Percentiles rank a stretch among this genome's conserved stretches.
Conservation (phyloP, 2,888 invertebrate genomes). For the Pycnomerus fuliginosus region DNA sequence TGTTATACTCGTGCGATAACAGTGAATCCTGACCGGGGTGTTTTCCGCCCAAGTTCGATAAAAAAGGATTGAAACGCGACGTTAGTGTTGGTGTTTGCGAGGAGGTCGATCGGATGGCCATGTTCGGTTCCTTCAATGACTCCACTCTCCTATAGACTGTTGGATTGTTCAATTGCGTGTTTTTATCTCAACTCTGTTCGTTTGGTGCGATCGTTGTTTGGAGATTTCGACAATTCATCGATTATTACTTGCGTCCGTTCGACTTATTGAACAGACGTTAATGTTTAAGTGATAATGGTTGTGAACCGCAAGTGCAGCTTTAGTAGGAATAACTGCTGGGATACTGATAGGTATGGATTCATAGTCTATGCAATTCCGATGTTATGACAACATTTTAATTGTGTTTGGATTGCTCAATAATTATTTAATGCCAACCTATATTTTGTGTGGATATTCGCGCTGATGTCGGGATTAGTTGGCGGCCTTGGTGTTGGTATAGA, state of each 20-base stretch:
- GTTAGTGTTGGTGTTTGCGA: too few relatives aligned
- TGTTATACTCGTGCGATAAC: conserved; percentile 9
- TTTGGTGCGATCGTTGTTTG: conserved; percentile 15
- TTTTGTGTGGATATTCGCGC: too few relatives aligned
- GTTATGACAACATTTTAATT: too few relatives aligned
- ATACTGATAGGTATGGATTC: conserved; percentile 49
- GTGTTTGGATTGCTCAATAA: neutral
- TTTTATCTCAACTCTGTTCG: conserved; percentile 10
- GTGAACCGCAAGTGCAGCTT: conserved; percentile 46
- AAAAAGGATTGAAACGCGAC: too few relatives aligned
- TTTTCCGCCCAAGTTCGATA: neutral
- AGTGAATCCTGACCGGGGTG: conserved; percentile 13
- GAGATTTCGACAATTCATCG: neutral
- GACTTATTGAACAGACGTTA: conserved; percentile 39
- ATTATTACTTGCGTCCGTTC: conserved; percentile 23
- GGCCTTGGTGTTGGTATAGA: too few relatives aligned
- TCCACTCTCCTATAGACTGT: conserved; percentile 21
- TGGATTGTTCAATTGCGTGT: conserved; percentile 4
- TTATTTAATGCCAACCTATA: neutral
- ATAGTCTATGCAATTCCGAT: too few relatives aligned
- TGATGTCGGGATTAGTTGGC: too few relatives aligned
- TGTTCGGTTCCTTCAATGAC: conserved; percentile 47
- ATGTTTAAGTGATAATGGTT: conserved; percentile 49
- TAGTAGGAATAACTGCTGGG: conserved; percentile 43
- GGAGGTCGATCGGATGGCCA: conserved; percentile 39